These are phyloP conservation scores for Tragelaphus scriptus DNA, from an alignment of 2,113 vertebrate genomes.

Conservation along the genomic window DNA sequence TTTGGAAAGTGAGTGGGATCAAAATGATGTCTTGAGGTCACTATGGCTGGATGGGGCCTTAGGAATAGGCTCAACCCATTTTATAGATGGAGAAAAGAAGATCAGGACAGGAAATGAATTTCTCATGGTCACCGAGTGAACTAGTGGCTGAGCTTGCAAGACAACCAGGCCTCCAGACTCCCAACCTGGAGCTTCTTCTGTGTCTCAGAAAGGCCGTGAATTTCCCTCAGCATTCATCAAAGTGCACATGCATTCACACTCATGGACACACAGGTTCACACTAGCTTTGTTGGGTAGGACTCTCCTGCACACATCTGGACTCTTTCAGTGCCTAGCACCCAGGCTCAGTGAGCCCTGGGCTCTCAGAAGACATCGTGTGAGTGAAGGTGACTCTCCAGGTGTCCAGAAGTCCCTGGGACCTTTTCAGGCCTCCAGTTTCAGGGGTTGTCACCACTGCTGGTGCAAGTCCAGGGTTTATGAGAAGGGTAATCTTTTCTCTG, in stretches of 20 bases:
- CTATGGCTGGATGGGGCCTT: background rate
- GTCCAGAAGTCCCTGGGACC: background rate
- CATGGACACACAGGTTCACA: rapidly evolving
- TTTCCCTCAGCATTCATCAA: background rate
- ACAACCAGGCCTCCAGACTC: background rate
- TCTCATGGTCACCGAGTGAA: background rate
- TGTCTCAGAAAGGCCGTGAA: background rate
- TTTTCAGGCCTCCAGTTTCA: background rate
- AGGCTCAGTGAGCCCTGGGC: background rate
- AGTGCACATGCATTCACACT: rapidly evolving
- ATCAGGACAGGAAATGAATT: background rate
- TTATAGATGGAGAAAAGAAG: background rate
- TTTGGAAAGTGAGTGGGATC: background rate
- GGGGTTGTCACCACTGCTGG: background rate
- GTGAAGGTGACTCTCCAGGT: too few relatives aligned
- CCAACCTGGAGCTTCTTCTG: background rate
- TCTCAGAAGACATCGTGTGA: background rate
- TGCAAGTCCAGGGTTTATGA: background rate
- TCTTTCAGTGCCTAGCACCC: background rate
- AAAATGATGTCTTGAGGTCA: background rate
- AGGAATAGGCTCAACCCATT: background rate
- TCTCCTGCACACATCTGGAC: background rate
- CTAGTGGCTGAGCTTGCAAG: background rate
- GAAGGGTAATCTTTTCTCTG: background rate
- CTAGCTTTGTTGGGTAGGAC: background rate